Evolutionary conservation across 2,888 invertebrate species (phyloP).

Genomic region (Slavum lentiscoides): DNA sequence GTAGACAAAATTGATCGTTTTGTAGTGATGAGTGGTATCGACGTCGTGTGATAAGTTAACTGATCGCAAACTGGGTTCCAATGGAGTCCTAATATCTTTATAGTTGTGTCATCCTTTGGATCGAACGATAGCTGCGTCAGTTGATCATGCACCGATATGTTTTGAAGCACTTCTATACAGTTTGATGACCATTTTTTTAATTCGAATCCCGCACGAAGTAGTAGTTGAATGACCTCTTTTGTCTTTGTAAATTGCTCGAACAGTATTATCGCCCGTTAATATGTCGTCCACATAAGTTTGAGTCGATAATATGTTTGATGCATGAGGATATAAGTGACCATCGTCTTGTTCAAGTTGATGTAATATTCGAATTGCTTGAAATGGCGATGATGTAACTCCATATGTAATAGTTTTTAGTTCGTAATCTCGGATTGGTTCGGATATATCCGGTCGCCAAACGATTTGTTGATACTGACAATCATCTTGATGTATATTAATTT

Average conservation of each 20-base stretch:
- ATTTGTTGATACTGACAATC: slow-evolving; percentile 57
- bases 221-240: not conserved
- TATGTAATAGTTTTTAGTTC: slow-evolving; percentile 57
- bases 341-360: slow-evolving; percentile 57
- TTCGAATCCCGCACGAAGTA: slow-evolving; percentile 3
- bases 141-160: not conserved
- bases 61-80: not conserved
- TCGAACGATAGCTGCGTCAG: not conserved
- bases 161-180: not conserved
- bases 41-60: not conserved
- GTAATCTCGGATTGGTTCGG: slow-evolving; percentile 57
- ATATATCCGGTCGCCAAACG: slow-evolving; percentile 58
- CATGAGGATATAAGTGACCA: slow-evolving; percentile 56
- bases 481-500: not conserved
- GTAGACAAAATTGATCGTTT: slow-evolving; percentile 49
- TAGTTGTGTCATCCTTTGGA: not conserved
- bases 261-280: slow-evolving; percentile 47
- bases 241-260: slow-evolving; percentile 48
- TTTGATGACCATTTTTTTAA: slow-evolving; percentile 31
- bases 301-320: slow-evolving; percentile 38
- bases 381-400: slow-evolving; percentile 51
- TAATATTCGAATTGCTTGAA: slow-evolving; percentile 54
- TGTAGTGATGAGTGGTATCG: not conserved
- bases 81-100: slow-evolving; percentile 23
- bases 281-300: not conserved